Percentiles rank a stretch among this genome's conserved stretches.
These are phyloP conservation scores for Prinia subflava DNA, from an alignment of 2,113 vertebrate genomes.

Conservation along the genomic window DNA sequence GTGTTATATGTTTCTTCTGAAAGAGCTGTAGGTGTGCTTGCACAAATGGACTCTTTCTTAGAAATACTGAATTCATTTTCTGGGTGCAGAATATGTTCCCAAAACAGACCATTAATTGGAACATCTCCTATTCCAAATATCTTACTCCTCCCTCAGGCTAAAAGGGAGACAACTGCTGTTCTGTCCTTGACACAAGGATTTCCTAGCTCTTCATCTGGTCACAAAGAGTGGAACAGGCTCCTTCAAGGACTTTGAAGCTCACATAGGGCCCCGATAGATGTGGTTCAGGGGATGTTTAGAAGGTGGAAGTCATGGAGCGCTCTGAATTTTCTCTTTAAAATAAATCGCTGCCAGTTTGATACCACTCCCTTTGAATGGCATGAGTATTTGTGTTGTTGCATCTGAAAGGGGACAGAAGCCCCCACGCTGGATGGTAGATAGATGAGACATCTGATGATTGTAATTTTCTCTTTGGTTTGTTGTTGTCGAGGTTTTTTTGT, in stretches of 20 bases:
- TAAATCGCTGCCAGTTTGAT: not conserved
- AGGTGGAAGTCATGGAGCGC: not conserved
- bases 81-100: not conserved
- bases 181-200: not conserved
- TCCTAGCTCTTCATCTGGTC: rapidly evolving
- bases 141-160: not conserved
- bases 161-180: not conserved
- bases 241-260: not conserved
- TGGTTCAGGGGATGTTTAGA: not conserved
- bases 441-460: not conserved
- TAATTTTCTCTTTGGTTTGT: not conserved
- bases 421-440: not conserved
- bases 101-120: not conserved
- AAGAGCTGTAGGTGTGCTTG: not conserved
- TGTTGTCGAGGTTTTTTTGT: not conserved
- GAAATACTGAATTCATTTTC: not conserved
- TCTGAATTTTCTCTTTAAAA: not conserved
- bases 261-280: too few relatives aligned
- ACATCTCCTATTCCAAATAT: not conserved
- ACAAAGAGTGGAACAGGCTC: not conserved
- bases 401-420: not conserved
- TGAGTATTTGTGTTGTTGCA: not conserved
- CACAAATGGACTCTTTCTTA: not conserved
- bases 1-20: not conserved
- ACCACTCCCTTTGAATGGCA: not conserved